Evolutionary conservation across 2,888 invertebrate genomes (phyloP).

Genomic region (Euclidia mi): DNA sequence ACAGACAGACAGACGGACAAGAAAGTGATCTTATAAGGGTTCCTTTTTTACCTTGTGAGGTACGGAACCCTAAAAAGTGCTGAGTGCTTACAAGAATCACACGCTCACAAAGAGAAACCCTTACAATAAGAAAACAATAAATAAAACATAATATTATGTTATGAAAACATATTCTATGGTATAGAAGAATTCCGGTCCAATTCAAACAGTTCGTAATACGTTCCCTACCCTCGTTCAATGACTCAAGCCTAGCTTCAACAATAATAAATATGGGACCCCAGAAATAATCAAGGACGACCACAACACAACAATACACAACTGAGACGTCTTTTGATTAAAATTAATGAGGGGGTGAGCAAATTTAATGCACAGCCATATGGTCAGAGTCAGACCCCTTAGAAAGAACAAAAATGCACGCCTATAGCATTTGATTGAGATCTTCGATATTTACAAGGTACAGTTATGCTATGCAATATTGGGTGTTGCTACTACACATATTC

Average conservation of each 20-base stretch:
- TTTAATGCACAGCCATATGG: slow-evolving; percentile 65
- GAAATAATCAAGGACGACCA: slow-evolving; percentile 66
- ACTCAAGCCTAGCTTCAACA: slow-evolving; percentile 51
- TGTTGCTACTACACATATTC: background rate
- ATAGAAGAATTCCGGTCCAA: slow-evolving; percentile 19
- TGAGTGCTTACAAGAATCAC: slow-evolving; percentile 6
- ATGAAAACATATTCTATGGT: slow-evolving; percentile 15
- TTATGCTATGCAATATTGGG: background rate
- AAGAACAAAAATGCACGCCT: slow-evolving; percentile 21
- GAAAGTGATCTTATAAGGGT: too few species aligned
- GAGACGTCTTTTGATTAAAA: slow-evolving; percentile 69
- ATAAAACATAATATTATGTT: slow-evolving; percentile 12
- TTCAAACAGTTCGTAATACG: slow-evolving; percentile 21
- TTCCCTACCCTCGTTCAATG: slow-evolving; percentile 42
- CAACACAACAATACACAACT: slow-evolving; percentile 58
- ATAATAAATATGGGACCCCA: slow-evolving; percentile 64
- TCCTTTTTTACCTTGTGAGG: too few species aligned
- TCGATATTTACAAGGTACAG: slow-evolving; percentile 6
- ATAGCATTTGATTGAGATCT: slow-evolving; percentile 19
- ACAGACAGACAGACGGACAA: too few species aligned
- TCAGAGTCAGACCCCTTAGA: slow-evolving; percentile 46
- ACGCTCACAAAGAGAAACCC: slow-evolving; percentile 3
- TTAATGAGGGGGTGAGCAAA: slow-evolving; percentile 72
- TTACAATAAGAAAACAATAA: slow-evolving; percentile 21
- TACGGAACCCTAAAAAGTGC: too few species aligned